Conservation (phyloP, 2,797 vertebrate species). For the Diglossa cyanea region DNA sequence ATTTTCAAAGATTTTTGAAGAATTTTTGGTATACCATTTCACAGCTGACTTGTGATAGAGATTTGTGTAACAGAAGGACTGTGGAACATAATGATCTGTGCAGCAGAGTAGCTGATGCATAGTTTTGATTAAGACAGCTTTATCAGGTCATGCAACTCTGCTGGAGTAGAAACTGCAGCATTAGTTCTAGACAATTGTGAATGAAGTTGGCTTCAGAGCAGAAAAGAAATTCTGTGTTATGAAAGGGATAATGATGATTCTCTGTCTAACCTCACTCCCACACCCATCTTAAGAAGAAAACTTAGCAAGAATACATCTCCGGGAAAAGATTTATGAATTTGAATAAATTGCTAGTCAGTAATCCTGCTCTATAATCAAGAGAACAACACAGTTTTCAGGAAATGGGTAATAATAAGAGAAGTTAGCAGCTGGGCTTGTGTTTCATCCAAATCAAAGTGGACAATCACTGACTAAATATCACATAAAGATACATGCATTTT, state of each 20-base stretch:
- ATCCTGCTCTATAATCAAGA: neutral
- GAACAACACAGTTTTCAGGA: neutral
- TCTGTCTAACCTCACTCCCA: neutral
- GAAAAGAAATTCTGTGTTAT: neutral
- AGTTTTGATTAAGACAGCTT: neutral
- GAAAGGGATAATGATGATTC: neutral
- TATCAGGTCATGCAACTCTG: neutral
- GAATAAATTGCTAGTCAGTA: neutral
- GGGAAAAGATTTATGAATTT: neutral
- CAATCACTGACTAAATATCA: neutral
- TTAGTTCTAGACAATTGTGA: neutral
- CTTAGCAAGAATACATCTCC: neutral
- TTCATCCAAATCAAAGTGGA: neutral
- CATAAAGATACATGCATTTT: neutral
- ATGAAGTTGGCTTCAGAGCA: neutral
- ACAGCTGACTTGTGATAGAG: neutral
- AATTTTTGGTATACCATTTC: neutral
- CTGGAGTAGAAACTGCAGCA: neutral
- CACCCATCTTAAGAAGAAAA: neutral
- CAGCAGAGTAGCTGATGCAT: neutral
- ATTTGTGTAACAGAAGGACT: neutral
- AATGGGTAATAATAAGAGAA: neutral
- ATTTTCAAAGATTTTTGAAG: neutral
- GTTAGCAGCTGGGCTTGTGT: neutral
- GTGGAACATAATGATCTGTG: neutral